Evolutionary conservation across 2,113 vertebrate genomes (phyloP).

Genomic region (Mesoclemmys tuberculata): DNA sequence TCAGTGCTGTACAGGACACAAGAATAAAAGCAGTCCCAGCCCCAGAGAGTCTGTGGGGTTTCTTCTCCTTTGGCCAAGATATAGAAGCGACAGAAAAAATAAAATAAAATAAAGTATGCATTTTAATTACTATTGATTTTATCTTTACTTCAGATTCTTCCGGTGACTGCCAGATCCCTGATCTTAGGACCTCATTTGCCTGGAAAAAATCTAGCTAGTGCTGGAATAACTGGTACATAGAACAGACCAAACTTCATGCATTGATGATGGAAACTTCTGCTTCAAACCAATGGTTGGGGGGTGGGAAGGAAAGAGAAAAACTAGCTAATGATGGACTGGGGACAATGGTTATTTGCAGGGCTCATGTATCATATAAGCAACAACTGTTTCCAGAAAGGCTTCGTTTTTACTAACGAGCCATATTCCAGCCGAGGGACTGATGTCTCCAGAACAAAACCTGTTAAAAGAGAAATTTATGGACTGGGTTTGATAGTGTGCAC

Average conservation of each 20-base stretch:
- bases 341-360: neutral
- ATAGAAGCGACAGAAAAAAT: neutral
- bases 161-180: neutral
- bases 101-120: neutral
- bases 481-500: neutral
- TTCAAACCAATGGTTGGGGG: neutral
- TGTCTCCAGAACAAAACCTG: neutral
- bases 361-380: neutral
- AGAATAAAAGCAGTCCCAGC: neutral
- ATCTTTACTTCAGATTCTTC: neutral
- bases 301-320: neutral
- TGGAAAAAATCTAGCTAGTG: neutral
- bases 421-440: neutral
- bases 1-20: neutral
- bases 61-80: neutral
- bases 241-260: neutral
- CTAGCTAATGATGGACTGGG: neutral
- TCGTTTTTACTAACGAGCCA: neutral
- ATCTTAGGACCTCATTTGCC: neutral
- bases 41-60: neutral
- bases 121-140: neutral
- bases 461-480: neutral
- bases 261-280: neutral
- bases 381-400: neutral
- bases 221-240: neutral